These are phyloP conservation scores for Parnassius glacialis DNA, from an alignment of 2,888 invertebrate genomes.

Conservation along the genomic window DNA sequence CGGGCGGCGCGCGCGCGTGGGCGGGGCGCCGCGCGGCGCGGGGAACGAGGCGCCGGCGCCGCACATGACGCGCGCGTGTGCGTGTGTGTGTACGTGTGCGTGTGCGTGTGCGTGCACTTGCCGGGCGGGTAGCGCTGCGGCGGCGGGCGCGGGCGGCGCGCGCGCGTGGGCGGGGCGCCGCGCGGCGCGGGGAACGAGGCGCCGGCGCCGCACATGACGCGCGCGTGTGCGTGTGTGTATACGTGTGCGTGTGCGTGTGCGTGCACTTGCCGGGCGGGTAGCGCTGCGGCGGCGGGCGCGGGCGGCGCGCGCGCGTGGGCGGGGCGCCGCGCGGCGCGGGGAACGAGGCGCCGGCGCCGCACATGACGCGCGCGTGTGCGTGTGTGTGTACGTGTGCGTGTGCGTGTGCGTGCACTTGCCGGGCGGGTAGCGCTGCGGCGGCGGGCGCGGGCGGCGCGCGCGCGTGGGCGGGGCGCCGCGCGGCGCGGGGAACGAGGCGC, in stretches of 20 bases:
- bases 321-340: slow-evolving; percentile 53
- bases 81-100: slow-evolving; percentile 1
- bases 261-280: slow-evolving; percentile 45
- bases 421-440: slow-evolving; percentile 56
- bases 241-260: slow-evolving; percentile 30
- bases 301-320: slow-evolving; percentile 54
- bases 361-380: slow-evolving; percentile 52
- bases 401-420: slow-evolving; percentile 29
- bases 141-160: slow-evolving; percentile 51
- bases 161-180: slow-evolving; percentile 55
- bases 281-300: slow-evolving; percentile 54
- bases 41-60: slow-evolving; percentile 59
- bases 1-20: slow-evolving; percentile 53
- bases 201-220: slow-evolving; percentile 65
- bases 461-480: slow-evolving; percentile 55
- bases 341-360: slow-evolving; percentile 60
- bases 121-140: slow-evolving; percentile 55
- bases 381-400: slow-evolving; percentile 32
- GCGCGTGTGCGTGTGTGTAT: not conserved
- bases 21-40: slow-evolving; percentile 51
- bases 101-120: slow-evolving; percentile 33
- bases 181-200: slow-evolving; percentile 55
- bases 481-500: slow-evolving; percentile 55
- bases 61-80: slow-evolving; percentile 58
- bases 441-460: slow-evolving; percentile 50